Percentiles rank a stretch among this genome's conserved stretches.
phyloP scores from a whole-genome alignment of 2,888 invertebrate species.

The Blomia tropicalis region DNA sequence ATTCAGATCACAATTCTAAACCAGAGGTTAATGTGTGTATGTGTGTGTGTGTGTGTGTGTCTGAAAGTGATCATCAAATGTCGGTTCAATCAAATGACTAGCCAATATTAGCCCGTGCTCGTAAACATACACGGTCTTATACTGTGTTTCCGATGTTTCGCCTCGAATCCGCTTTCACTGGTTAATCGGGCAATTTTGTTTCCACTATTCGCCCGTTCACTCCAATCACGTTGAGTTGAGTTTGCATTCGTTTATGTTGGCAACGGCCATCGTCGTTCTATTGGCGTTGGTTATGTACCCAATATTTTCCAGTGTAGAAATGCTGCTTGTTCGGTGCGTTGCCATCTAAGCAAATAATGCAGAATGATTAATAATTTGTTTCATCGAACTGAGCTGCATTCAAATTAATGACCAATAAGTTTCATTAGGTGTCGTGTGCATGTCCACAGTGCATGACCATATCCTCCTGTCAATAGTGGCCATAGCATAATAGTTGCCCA shows the following conservation, averaged over 20 bases:
- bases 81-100: too few relatives aligned
- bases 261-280: neutral
- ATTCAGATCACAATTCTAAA: neutral
- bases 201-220: constrained; percentile 10
- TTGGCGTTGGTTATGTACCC: too few relatives aligned
- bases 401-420: constrained; percentile 11
- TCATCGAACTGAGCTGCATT: neutral
- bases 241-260: neutral
- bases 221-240: neutral
- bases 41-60: neutral
- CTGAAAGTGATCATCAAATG: neutral
- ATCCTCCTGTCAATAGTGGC: too few relatives aligned
- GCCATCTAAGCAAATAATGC: constrained; percentile 5
- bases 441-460: too few relatives aligned
- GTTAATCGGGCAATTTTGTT: neutral
- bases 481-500: too few relatives aligned
- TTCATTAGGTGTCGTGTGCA: too few relatives aligned
- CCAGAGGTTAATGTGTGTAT: neutral
- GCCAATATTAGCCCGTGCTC: too few relatives aligned
- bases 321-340: neutral
- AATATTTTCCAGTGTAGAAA: too few relatives aligned
- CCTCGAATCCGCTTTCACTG: neutral
- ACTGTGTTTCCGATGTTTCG: neutral
- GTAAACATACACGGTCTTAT: too few relatives aligned
- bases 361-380: constrained; percentile 8